Evolutionary conservation across 2,888 invertebrate genomes (phyloP), one percentile per base, ranked within the genome.

Genomic region (Sialis lutaria): DNA sequence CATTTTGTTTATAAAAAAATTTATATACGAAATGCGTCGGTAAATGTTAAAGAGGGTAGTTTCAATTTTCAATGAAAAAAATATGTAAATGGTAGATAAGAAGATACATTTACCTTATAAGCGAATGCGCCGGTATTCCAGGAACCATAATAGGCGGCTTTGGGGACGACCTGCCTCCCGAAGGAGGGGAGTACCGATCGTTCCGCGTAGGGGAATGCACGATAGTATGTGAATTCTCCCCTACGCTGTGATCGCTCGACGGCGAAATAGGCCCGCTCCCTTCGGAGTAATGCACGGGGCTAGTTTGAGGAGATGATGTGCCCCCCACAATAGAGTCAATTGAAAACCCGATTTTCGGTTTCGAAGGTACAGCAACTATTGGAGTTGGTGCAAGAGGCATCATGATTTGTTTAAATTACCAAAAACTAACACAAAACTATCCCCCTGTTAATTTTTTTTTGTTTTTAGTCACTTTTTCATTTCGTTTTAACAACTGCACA

Each of bases 351-450:
- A 92, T 85, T 70, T 90, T 91, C 56, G 91, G 90, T 70, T 88
- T 89, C 57, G 84, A 83, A 64, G 88, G 85, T 75, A 89, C 82
- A 70, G 88, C 83, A 69, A 85, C 82, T 69, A 88, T 82, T 72
- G 88, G 86, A 66, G 88, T 87, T 74, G 88, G 87, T 78, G 89
- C 88, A 77, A 89, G 79, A 73, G 89, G 89, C 89, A 90, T 88
- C 89, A 89, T 90, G 74, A 73, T 80, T 60, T 57, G 48, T 49
- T 57, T 34, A 22, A 22, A 22, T 22, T 22, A 22, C 22, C 22
- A 22, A 22, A 22, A 22, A 22, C 22, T 22, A 22, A 22, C 22
- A 22, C 22, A 22, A 22, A 22, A 22, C 22, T 39, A 39, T 12
- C 10, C 39, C 10, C 22, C n/a, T n/a, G n/a, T n/a, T n/a, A n/a